Conservation (phyloP, 2,888 invertebrate species). For the Pseudeuparius sepicola region DNA sequence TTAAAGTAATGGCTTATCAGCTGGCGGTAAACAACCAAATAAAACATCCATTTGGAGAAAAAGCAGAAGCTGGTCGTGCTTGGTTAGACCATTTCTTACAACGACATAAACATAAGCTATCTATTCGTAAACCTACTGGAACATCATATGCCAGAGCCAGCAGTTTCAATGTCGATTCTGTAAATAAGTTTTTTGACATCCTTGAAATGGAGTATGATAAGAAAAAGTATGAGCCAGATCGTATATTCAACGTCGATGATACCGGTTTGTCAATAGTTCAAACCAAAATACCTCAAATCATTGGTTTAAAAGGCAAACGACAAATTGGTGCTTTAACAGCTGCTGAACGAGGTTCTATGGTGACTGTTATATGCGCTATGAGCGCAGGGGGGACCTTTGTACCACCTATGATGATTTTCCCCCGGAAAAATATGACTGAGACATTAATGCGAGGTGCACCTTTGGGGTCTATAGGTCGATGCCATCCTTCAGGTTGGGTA, state of each 20-base stretch:
- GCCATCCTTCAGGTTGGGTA: too few species aligned
- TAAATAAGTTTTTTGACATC: slow-evolving; percentile 24
- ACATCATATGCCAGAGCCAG: slow-evolving; percentile 21
- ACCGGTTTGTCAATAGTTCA: slow-evolving; percentile 30
- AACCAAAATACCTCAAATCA: slow-evolving; percentile 24
- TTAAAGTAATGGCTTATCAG: too few species aligned
- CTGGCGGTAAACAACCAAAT: too few species aligned
- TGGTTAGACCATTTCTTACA: slow-evolving; percentile 23
- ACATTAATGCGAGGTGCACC: too few species aligned
- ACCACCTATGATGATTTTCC: too few species aligned
- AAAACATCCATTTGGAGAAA: too few species aligned
- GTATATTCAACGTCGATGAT: slow-evolving; percentile 32
- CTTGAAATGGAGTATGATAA: slow-evolving; percentile 19
- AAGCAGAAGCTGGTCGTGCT: slow-evolving; percentile 16
- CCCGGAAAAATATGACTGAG: too few species aligned
- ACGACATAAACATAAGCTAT: slow-evolving; percentile 19
- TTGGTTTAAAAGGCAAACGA: slow-evolving; percentile 27
- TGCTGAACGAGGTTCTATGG: too few species aligned
- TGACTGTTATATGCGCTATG: too few species aligned
- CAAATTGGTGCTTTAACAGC: slow-evolving; percentile 28
- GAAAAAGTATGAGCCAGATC: slow-evolving; percentile 15
- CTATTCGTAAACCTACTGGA: slow-evolving; percentile 20
- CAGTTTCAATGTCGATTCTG: slow-evolving; percentile 19
- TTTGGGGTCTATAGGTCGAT: too few species aligned
- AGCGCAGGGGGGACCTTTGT: too few species aligned